phyloP scores from a whole-genome alignment of 2,888 invertebrate genomes.

The Hirtodrosophila confusa region DNA sequence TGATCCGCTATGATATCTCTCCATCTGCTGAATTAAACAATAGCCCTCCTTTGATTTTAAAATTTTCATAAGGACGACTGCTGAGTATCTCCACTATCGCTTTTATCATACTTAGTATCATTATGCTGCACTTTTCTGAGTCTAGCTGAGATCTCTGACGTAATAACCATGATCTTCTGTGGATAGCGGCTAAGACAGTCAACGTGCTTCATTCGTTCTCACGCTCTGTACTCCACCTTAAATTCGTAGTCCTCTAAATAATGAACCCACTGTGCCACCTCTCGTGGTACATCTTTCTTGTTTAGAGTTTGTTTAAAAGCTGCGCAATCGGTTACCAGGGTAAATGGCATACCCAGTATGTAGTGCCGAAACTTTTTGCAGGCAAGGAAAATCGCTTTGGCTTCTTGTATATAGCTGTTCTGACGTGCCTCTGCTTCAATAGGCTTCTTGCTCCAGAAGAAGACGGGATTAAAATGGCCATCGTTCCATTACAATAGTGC shows the following conservation, averaged over 20 bases:
- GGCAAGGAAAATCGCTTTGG: not conserved
- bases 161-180: not conserved
- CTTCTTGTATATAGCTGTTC: not conserved
- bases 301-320: conserved; percentile 2
- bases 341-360: not conserved
- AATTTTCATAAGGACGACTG: not conserved
- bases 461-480: not conserved
- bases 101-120: not conserved
- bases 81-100: not conserved
- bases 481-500: not conserved
- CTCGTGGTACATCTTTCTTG: conserved; percentile 3
- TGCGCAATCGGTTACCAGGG: not conserved
- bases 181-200: not conserved
- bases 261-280: not conserved
- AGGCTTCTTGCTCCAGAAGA: not conserved
- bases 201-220: not conserved
- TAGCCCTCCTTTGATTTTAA: conserved; percentile 5
- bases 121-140: not conserved
- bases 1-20: not conserved
- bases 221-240: conserved; percentile 1
- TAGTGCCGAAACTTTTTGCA: not conserved
- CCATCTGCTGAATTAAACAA: not conserved
- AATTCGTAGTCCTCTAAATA: conserved; percentile 2
- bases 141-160: not conserved
- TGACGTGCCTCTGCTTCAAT: not conserved